These are phyloP conservation scores for Cataglyphis cursor DNA, from an alignment of 2,888 invertebrate genomes.

Conservation along the genomic window DNA sequence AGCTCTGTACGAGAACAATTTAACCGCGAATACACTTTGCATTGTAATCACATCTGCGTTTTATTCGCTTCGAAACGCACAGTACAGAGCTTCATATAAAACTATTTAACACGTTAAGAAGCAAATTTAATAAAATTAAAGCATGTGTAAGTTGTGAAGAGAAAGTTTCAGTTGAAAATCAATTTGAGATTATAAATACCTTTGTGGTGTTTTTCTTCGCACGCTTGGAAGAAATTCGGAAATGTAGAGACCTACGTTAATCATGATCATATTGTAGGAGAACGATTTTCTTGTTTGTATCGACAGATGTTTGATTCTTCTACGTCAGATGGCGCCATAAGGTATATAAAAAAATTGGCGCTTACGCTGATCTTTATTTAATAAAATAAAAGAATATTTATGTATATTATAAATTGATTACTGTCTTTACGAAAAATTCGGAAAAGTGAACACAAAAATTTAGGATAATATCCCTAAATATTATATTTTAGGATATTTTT, in stretches of 20 bases:
- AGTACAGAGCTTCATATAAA: not conserved
- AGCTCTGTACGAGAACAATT: not conserved
- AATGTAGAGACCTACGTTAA: too few species aligned
- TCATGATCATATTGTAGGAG: too few species aligned
- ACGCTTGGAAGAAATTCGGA: not conserved
- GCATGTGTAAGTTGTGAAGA: not conserved
- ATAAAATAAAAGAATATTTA: too few species aligned
- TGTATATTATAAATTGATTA: not conserved
- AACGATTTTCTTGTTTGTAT: not conserved
- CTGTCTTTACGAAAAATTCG: not conserved
- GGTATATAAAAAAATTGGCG: not conserved
- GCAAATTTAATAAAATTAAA: not conserved
- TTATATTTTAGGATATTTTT: constrained; percentile 11
- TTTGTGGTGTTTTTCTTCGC: not conserved
- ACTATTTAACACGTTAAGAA: not conserved
- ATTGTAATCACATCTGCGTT: constrained; percentile 11
- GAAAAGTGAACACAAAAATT: not conserved
- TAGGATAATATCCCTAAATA: not conserved
- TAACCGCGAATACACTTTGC: constrained; percentile 18
- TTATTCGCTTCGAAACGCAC: not conserved
- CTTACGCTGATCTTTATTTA: not conserved
- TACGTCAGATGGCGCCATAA: constrained; percentile 7
- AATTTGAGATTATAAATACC: constrained; percentile 4
- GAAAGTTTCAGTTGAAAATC: not conserved
- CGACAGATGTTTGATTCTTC: not conserved